Evolutionary conservation across 2,888 invertebrate species (phyloP), one percentile per base, ranked within the genome.

Genomic region (Gisinianus flammeolus): DNA sequence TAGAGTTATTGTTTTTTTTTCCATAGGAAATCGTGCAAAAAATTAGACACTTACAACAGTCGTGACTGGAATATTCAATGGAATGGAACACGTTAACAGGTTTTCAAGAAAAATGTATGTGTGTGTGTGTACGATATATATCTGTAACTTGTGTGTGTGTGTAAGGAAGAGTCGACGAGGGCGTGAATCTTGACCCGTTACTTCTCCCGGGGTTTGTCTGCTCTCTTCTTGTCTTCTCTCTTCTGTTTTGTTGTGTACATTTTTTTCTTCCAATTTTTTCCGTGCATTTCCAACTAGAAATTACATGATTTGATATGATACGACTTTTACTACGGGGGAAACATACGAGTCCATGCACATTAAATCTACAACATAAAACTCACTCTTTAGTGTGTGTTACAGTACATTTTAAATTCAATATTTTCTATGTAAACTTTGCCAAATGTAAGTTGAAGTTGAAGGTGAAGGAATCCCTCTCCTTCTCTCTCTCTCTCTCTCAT

Each of bases 51-150:
- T 24, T 35, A 58, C 16, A 24, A 33, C 31, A 26, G 31, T 74
- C 73, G 73, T 74, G 73, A 74, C 73, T 74, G 35, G 73, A 74
- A 64, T 74, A 74, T 66, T 62, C 62, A 26, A 16, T 33, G n/a
- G 54, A 64, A 62, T 74, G 64, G 73, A 66, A 28, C 33, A 24
- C 33, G 33, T 74, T 64, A 74, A 74, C 73, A 74, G 62, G 73
- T 64, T 74, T 58, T 58, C 28, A 44, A 44, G 44, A 44, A 44
- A 44, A 44, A 12, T 44, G 44, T 44, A 44, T 35, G 12, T 12
- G 19, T 44, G 19, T 44, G 16, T 44, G 19, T 44, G 44, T 44
- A 44, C 8, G 2, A 44, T 35, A 12, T 35, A 35, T 12, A 8
- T 19, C 44, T 44, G 2, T 44, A 2, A 2, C 2, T 44, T 44